Evolutionary conservation across 2,797 vertebrate species (phyloP).

Genomic region (Ibycter americanus): DNA sequence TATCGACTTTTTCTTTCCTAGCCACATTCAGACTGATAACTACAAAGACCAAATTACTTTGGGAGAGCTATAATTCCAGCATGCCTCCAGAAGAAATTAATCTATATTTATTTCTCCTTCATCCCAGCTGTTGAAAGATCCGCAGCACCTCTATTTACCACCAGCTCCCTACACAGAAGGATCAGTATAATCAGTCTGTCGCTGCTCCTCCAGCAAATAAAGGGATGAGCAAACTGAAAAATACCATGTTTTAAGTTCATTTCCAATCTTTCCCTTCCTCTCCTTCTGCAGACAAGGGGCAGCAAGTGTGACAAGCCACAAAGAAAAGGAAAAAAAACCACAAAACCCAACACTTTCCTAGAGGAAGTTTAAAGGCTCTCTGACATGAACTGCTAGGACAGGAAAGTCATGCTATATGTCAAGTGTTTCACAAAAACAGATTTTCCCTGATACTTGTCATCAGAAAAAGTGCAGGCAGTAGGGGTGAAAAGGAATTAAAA

Average conservation of each 20-base stretch:
- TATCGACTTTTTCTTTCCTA: background rate
- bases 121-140: background rate
- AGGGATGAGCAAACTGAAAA: background rate
- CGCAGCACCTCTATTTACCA: background rate
- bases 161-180: background rate
- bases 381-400: background rate
- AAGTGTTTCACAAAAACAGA: background rate
- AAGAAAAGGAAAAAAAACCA: background rate
- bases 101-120: background rate
- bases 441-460: background rate
- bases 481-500: background rate
- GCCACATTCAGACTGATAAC: background rate
- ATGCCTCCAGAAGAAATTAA: background rate
- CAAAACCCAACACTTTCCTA: background rate
- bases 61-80: background rate
- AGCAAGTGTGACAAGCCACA: background rate
- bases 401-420: background rate
- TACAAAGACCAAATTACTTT: background rate
- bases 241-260: background rate
- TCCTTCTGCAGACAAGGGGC: background rate
- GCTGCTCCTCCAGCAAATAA: background rate
- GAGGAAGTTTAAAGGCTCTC: background rate
- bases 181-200: background rate
- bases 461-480: background rate
- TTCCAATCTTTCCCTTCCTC: background rate